A percentile compares a stretch with the other conserved stretches of the same genome.
These are phyloP conservation scores for Mormyrops attenuatus DNA, from an alignment of 2,797 vertebrate species.

Conservation along the genomic window DNA sequence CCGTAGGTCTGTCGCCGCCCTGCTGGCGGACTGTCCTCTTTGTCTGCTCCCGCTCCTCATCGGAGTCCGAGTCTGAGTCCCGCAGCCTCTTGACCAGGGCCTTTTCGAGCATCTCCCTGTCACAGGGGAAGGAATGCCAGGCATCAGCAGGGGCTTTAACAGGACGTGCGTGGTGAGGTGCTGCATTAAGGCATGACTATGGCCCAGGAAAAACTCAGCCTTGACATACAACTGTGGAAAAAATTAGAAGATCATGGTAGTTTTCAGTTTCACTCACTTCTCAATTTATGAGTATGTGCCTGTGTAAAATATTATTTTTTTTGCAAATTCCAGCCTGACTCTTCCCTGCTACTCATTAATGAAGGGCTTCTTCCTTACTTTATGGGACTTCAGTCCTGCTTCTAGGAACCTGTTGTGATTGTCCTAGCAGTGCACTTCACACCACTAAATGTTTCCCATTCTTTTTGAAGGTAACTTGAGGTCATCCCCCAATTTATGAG, in stretches of 20 bases:
- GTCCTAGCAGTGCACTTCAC: neutral
- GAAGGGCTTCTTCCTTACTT: neutral
- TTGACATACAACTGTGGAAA: neutral
- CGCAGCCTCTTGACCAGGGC: constrained; percentile 67
- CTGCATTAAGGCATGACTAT: neutral
- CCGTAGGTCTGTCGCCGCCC: constrained; percentile 33
- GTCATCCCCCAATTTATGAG: neutral
- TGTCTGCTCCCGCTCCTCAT: constrained; percentile 54
- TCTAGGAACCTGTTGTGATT: neutral
- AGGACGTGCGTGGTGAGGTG: neutral
- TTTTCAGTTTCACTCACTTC: neutral
- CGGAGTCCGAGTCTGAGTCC: constrained; percentile 76
- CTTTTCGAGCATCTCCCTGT: constrained; percentile 76
- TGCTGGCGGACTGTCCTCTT: fast-evolving
- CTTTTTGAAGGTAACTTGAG: neutral
- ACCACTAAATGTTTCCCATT: neutral
- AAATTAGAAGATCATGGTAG: neutral
- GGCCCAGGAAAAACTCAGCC: neutral
- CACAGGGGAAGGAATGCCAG: neutral
- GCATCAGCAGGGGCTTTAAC: neutral
- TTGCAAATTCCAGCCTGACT: neutral
- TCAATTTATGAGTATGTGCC: neutral
- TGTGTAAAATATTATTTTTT: neutral
- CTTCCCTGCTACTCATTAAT: neutral
- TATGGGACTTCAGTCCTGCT: neutral